Evolutionary conservation across 2,888 invertebrate genomes (phyloP).

Genomic region (Peribatodes rhomboidaria): DNA sequence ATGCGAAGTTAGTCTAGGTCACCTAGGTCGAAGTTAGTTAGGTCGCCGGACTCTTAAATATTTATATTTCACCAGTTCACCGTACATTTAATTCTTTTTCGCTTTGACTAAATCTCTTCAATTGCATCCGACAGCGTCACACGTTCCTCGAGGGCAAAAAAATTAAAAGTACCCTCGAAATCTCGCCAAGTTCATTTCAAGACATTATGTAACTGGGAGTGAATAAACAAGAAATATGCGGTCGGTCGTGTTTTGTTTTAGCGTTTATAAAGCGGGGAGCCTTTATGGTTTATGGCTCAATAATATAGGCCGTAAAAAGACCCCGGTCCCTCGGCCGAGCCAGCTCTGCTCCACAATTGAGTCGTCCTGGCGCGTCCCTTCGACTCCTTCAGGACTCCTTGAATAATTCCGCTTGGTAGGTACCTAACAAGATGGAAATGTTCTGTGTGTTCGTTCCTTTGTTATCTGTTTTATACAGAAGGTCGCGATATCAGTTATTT

Average conservation of each 20-base stretch:
- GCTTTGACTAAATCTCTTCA: not conserved
- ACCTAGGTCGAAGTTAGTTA: too few relatives aligned
- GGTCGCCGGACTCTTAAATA: too few relatives aligned
- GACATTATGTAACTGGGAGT: slow-evolving; percentile 66
- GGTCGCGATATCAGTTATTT: slow-evolving; percentile 44
- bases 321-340: slow-evolving; percentile 68
- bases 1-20: too few relatives aligned
- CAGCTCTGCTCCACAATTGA: slow-evolving; percentile 72
- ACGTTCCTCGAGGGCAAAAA: slow-evolving; percentile 48
- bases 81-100: too few relatives aligned
- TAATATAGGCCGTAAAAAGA: slow-evolving; percentile 78
- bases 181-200: slow-evolving; percentile 65
- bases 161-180: slow-evolving; percentile 65
- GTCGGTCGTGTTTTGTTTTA: slow-evolving; percentile 74
- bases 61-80: too few relatives aligned
- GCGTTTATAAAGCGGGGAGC: slow-evolving; percentile 74
- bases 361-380: slow-evolving; percentile 68
- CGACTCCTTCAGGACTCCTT: slow-evolving; percentile 64
- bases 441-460: slow-evolving; percentile 53
- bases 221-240: slow-evolving; percentile 76
- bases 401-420: slow-evolving; percentile 65
- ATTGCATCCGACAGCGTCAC: slow-evolving; percentile 24
- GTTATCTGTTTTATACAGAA: slow-evolving; percentile 51
- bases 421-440: slow-evolving; percentile 57
- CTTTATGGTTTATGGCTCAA: slow-evolving; percentile 82